Conservation (phyloP, 2,113 vertebrate genomes). For the Vulpes vulpes region DNA sequence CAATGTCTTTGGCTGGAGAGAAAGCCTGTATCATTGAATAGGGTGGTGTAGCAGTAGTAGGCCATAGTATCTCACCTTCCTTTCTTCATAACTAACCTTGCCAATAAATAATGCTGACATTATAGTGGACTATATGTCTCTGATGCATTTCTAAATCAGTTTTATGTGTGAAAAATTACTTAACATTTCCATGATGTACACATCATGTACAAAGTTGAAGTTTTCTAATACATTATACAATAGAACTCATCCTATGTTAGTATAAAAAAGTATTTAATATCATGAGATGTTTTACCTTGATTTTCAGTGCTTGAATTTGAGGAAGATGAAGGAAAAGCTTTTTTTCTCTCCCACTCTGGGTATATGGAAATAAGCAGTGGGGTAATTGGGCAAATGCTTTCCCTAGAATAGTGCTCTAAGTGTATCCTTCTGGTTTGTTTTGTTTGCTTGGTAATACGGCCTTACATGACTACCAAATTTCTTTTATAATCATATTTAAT, state of each 20-base stretch:
- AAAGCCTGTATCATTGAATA: not conserved
- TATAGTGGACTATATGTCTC: not conserved
- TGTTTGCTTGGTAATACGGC: slow-evolving; percentile 16
- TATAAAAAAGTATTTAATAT: not conserved
- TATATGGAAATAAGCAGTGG: not conserved
- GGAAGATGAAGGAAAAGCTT: not conserved
- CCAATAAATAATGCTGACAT: not conserved
- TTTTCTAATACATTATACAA: not conserved
- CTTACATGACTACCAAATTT: slow-evolving; percentile 1
- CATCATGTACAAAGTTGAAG: not conserved
- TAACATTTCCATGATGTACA: not conserved
- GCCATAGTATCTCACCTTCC: not conserved
- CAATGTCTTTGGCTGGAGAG: not conserved
- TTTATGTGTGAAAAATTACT: slow-evolving; percentile 24
- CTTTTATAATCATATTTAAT: slow-evolving; percentile 46
- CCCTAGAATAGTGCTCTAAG: not conserved
- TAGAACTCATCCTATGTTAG: not conserved
- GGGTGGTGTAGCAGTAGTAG: not conserved
- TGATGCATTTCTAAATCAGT: not conserved
- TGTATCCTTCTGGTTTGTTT: slow-evolving; percentile 52
- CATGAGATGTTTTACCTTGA: not conserved
- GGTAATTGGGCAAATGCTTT: not conserved
- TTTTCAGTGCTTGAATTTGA: slow-evolving; percentile 32
- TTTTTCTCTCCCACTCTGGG: not conserved
- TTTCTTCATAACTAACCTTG: not conserved